Evolutionary conservation across 2,888 invertebrate genomes (phyloP), one percentile per base, ranked within the genome.

Genomic region (Bombylius discolor): DNA sequence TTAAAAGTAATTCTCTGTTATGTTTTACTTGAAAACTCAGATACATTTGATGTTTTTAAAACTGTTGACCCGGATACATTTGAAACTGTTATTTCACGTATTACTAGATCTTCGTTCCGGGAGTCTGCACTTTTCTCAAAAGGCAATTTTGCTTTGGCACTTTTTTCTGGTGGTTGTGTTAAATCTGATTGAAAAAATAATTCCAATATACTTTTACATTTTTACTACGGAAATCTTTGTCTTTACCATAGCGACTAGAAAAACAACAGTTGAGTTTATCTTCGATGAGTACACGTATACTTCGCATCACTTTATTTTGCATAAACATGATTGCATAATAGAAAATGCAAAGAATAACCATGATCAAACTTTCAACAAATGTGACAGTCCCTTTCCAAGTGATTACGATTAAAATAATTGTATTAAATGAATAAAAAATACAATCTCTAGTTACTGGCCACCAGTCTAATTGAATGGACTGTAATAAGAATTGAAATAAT

Each of bases 391-490:
- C 85, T 64, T 93, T 93, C 82, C 86, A 86, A 36, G 91, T 84
- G 51, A 92, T 79, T 3, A 76, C 64, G 0, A 90, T 81, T 34
- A 94, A 71, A 4, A 84, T 76, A 9, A 79, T 71, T 0, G 93
- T 84, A 49, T 89, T 84, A 33, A 86, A 67, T 59, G 84, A 77
- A 68, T 93, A 94, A 56, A 90, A 84, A 8, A 82, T 64, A 49
- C 86, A 85, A 65, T 94, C 94, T 59, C 94, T 76, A 0, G 87
- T 84, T 31, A 94, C 80, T 0, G 93, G 89, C 74, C 84, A 85
- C 79, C 84, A 83, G 66, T 90, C 87, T 51, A 93, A 76, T 63
- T 81, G 77, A 39, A 91, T 83, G 0, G 85, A 83, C 89, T 89
- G 70, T 44, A 77, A 52, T 32, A 51, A 33, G n/a, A 7, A 49